phyloP scores from a whole-genome alignment of 2,113 vertebrate genomes.

The Hassar affinis region DNA sequence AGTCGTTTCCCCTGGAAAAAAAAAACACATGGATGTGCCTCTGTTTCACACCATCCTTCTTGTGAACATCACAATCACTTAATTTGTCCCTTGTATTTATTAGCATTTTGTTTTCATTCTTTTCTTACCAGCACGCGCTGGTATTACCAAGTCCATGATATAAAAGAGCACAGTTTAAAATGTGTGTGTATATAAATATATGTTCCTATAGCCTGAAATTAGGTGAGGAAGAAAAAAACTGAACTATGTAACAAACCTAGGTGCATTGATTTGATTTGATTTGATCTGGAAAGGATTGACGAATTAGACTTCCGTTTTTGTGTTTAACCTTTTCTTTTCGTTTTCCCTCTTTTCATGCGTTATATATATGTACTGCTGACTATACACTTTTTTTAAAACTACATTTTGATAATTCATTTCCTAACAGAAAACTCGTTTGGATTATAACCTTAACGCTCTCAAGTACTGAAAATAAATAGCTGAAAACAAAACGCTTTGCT shows the following conservation, averaged over 20 bases:
- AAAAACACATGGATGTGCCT: slow-evolving; percentile 44
- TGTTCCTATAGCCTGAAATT: slow-evolving; percentile 56
- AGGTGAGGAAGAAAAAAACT: slow-evolving; percentile 52
- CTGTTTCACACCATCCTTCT: slow-evolving; percentile 50
- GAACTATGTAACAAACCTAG: slow-evolving; percentile 31
- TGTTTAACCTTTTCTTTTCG: slow-evolving; percentile 52
- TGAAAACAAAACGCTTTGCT: slow-evolving; percentile 52
- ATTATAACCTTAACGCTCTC: slow-evolving; percentile 76
- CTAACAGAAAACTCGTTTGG: slow-evolving; percentile 75
- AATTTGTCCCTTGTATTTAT: slow-evolving; percentile 71
- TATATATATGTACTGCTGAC: slow-evolving; percentile 72
- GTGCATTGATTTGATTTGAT: slow-evolving; percentile 45
- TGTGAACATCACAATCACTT: slow-evolving; percentile 51
- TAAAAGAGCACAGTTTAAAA: slow-evolving; percentile 65
- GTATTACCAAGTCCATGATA: slow-evolving; percentile 64
- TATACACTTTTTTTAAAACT: slow-evolving; percentile 77
- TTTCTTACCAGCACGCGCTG: slow-evolving; percentile 59
- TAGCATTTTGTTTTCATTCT: slow-evolving; percentile 60
- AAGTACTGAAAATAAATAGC: slow-evolving; percentile 76
- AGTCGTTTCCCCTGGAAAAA: slow-evolving; percentile 37
- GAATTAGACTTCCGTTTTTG: slow-evolving; percentile 58
- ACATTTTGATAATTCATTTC: slow-evolving; percentile 80
- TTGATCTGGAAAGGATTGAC: slow-evolving; percentile 45
- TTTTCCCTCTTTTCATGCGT: slow-evolving; percentile 49
- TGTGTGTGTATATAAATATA: slow-evolving; percentile 54